phyloP scores from a whole-genome alignment of 2,797 vertebrate genomes.

The Tarsius wallacei region DNA sequence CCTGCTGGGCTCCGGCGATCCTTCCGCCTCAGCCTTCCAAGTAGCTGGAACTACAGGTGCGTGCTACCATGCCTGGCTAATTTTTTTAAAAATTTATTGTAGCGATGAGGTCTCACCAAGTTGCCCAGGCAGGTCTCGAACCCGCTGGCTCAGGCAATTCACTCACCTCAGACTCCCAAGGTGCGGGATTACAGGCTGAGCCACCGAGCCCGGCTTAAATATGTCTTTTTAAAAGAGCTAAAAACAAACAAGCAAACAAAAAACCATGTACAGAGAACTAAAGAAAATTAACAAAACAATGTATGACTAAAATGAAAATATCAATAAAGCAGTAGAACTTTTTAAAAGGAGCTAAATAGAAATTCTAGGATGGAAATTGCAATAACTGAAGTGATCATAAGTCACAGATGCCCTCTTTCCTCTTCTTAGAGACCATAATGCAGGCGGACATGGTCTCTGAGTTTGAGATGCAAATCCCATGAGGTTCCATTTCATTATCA shows the following conservation, averaged over 20 bases:
- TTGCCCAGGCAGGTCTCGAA: too few species aligned
- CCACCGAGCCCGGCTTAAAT: neutral
- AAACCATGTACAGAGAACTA: slow-evolving; percentile 22
- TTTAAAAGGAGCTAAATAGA: slow-evolving; percentile 53
- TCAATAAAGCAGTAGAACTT: slow-evolving; percentile 19
- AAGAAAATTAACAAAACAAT: slow-evolving; percentile 11
- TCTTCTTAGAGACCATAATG: neutral
- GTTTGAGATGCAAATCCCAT: slow-evolving; percentile 55
- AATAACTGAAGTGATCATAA: slow-evolving; percentile 18
- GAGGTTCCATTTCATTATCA: slow-evolving; percentile 34
- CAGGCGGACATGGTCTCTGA: neutral
- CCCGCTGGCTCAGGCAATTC: too few species aligned
- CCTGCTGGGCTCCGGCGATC: too few species aligned
- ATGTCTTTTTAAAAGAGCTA: neutral
- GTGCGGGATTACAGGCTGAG: too few species aligned
- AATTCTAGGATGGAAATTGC: slow-evolving; percentile 57
- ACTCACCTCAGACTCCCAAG: too few species aligned
- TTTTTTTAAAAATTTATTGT: too few species aligned
- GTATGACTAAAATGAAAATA: slow-evolving; percentile 35
- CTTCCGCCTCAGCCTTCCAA: too few species aligned
- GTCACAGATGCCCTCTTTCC: neutral
- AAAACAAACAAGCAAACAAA: neutral
- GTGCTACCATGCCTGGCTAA: too few species aligned
- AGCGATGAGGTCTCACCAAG: too few species aligned
- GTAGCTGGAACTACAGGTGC: too few species aligned